Evolutionary conservation across 2,113 vertebrate species (phyloP), one percentile per base, ranked within the genome.

Genomic region (Ceyx melanurus): DNA sequence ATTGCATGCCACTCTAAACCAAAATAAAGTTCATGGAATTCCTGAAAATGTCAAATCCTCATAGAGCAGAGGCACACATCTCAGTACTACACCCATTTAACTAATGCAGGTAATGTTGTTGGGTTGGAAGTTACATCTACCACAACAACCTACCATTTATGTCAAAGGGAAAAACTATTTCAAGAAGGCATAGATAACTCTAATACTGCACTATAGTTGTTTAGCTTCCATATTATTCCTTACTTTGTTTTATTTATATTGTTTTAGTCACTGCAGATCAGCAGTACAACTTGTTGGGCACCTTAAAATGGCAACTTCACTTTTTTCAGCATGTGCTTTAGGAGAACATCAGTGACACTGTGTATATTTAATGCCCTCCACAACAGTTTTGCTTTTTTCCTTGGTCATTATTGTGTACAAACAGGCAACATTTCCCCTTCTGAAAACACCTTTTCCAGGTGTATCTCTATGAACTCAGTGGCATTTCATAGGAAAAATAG

Each of bases 401-500:
- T 48, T n/a, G 0, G 1, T 56, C 2, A 0, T 35, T 45, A 37
- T 2, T 33, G 4, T 11, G 48, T 20, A 22, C 22, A 43, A 71
- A 64, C 13, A 33, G 62, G n/a, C 5, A 76, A 82, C 65, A 48
- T 6, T 31, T 15, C 14, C 19, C 18, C 14, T 62, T 62, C 48
- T 51, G 48, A 15, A 73, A 74, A 60, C 25, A 15, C 9, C 29
- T 75, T 48, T 40, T 45, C 15, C 13, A 43, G 40, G 13, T 17
- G 53, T 7, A 31, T 35, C 28, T n/a, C 57, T 33, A 2, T 11
- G 33, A 75, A 23, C 20, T 23, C 1, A 2, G 26, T 4, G 18
- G 20, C 18, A 45, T 35, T 48, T 26, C 66, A 33, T 31, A 46
- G 15, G 35, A 83, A 56, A 57, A 77, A 16, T 13, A 71, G 14